These are phyloP conservation scores for Dendroctonus valens DNA, from an alignment of 1,140 invertebrate genomes.

Conservation along the genomic window DNA sequence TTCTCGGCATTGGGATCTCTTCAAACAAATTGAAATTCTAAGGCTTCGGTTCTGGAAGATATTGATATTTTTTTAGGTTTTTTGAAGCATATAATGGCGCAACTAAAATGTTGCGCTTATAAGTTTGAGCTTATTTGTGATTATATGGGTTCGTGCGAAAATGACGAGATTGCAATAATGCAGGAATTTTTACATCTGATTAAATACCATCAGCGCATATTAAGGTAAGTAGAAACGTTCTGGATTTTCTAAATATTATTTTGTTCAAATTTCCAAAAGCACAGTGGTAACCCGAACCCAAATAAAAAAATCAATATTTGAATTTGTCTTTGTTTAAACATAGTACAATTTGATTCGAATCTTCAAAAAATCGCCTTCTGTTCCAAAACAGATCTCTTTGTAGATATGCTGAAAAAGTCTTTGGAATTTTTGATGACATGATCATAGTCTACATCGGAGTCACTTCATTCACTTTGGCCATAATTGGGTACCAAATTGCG, in stretches of 20 bases:
- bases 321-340: too few relatives aligned
- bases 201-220: slow-evolving; percentile 25
- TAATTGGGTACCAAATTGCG: slow-evolving; percentile 15
- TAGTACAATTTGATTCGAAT: too few relatives aligned
- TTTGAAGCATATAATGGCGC: slow-evolving; percentile 19
- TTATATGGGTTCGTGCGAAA: not conserved
- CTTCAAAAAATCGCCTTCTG: too few relatives aligned
- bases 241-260: not conserved
- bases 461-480: slow-evolving; percentile 20
- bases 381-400: not conserved
- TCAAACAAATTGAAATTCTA: too few relatives aligned
- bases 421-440: slow-evolving; percentile 8
- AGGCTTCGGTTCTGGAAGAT: too few relatives aligned
- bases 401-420: slow-evolving; percentile 16
- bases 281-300: too few relatives aligned
- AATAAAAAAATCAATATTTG: too few relatives aligned
- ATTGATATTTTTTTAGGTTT: slow-evolving; percentile 11
- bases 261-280: too few relatives aligned
- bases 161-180: not conserved
- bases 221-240: slow-evolving; percentile 8
- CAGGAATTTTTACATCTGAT: slow-evolving; percentile 13
- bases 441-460: slow-evolving; percentile 13
- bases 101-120: slow-evolving; percentile 13
- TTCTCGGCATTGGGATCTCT: too few relatives aligned
- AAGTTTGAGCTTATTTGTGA: slow-evolving; percentile 7